Conservation (phyloP, 2,113 vertebrate genomes). For the Symphodus melops region DNA sequence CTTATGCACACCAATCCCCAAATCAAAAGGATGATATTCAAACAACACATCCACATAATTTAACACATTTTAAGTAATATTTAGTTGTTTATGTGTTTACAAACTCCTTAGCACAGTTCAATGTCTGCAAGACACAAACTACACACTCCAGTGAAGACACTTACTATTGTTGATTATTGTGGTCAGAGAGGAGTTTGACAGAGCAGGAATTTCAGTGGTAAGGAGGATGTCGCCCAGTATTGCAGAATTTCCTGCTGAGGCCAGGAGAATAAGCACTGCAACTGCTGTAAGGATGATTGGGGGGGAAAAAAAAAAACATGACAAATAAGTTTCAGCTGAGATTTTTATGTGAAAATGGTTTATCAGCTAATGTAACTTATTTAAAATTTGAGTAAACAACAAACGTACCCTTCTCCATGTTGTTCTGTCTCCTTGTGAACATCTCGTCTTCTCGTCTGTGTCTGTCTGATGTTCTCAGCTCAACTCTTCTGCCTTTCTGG, state of each 20-base stretch:
- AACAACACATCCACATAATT: too few species aligned
- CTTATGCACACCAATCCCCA: too few species aligned
- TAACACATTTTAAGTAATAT: too few species aligned
- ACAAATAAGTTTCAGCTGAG: background rate
- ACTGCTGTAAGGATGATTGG: conserved; percentile 33
- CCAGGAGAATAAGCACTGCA: conserved; percentile 49
- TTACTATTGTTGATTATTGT: conserved; percentile 48
- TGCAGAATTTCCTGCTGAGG: conserved; percentile 24
- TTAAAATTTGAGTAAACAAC: background rate
- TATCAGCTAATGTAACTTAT: background rate
- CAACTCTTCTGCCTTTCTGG: conserved; percentile 2
- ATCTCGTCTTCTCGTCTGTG: conserved; percentile 36
- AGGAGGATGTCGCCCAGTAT: background rate
- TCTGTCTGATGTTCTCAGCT: conserved; percentile 9
- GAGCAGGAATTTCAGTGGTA: conserved; percentile 13
- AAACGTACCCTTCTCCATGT: conserved; percentile 51
- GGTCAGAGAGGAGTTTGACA: conserved; percentile 2
- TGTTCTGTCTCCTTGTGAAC: conserved; percentile 43
- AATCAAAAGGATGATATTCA: too few species aligned
- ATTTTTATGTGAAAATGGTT: background rate
- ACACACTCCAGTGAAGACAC: conserved; percentile 4
- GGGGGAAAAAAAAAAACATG: background rate
- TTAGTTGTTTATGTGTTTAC: too few species aligned
- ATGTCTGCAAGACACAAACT: background rate
- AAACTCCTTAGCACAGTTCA: background rate